Percentiles rank a stretch among this genome's conserved stretches.
These are phyloP conservation scores for Mastigias papua DNA, from an alignment of 30 jellyfish, hydroid and myxozoan species.

Conservation along the genomic window DNA sequence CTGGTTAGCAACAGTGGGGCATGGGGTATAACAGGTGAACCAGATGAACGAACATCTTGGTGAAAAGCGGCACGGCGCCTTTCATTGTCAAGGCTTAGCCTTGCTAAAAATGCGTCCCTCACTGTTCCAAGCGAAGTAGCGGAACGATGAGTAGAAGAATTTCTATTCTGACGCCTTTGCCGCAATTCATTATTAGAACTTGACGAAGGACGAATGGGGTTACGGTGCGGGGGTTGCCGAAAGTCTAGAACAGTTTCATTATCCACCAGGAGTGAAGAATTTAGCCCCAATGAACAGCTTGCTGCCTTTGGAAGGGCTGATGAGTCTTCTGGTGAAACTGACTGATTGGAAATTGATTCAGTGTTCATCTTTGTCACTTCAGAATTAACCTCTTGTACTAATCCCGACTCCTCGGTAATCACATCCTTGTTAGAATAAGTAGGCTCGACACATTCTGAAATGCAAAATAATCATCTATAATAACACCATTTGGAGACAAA, in stretches of 20 bases:
- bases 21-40: neutral
- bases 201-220: neutral
- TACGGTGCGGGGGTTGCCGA: neutral
- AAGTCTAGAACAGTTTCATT: neutral
- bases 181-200: neutral
- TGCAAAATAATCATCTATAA: neutral
- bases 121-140: neutral
- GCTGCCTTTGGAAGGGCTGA: neutral
- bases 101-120: neutral
- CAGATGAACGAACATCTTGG: neutral
- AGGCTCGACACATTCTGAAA: neutral
- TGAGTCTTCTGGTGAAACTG: neutral
- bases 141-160: neutral
- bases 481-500: neutral
- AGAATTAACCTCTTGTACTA: neutral
- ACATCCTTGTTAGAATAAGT: neutral
- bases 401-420: neutral
- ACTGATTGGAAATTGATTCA: neutral
- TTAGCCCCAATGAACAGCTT: neutral
- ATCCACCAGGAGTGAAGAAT: neutral
- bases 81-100: neutral
- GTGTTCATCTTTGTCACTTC: neutral
- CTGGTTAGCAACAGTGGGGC: neutral
- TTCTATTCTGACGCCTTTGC: constrained; percentile 1
- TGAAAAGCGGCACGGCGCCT: neutral